phyloP scores from a whole-genome alignment of 2,797 vertebrate species.

The Scyliorhinus canicula region DNA sequence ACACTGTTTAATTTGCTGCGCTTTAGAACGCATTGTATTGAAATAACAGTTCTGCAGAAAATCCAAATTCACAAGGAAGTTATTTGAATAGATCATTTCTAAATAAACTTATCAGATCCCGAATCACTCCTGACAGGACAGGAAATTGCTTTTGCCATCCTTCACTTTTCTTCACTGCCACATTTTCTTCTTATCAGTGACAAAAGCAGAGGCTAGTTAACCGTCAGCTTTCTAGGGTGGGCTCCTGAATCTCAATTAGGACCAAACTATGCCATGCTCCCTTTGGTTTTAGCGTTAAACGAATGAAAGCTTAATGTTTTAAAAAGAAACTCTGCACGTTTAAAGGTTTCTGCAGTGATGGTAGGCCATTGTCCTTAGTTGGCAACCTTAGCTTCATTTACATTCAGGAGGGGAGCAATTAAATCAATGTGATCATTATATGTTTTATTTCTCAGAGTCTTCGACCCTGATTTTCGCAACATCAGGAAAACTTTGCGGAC shows the following conservation, averaged over 20 bases:
- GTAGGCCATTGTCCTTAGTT: background rate
- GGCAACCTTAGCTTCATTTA: background rate
- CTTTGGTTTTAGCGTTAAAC: background rate
- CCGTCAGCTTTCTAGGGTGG: background rate
- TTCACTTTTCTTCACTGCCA: slow-evolving; percentile 14
- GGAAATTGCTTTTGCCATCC: slow-evolving; percentile 37
- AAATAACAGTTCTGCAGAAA: slow-evolving; percentile 1
- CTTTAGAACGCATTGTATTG: slow-evolving; percentile 10
- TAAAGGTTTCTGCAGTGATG: background rate
- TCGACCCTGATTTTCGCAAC: no score
- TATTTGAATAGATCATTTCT: slow-evolving; percentile 38
- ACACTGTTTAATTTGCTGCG: slow-evolving; percentile 30
- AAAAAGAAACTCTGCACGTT: background rate
- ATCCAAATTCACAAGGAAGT: slow-evolving; percentile 7
- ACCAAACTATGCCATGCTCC: background rate
- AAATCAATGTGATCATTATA: background rate
- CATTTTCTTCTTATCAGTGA: slow-evolving; percentile 20
- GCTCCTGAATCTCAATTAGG: slow-evolving; percentile 31
- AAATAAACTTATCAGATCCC: slow-evolving; percentile 38
- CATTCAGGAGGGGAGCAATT: background rate
- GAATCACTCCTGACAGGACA: slow-evolving; percentile 23
- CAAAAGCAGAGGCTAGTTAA: slow-evolving; percentile 14
- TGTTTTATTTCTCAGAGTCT: no score
- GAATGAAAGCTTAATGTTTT: background rate
- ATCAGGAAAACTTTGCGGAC: background rate